These are phyloP conservation scores for Sebastes itinus DNA, from an alignment of 2,797 vertebrate genomes.

Conservation along the genomic window DNA sequence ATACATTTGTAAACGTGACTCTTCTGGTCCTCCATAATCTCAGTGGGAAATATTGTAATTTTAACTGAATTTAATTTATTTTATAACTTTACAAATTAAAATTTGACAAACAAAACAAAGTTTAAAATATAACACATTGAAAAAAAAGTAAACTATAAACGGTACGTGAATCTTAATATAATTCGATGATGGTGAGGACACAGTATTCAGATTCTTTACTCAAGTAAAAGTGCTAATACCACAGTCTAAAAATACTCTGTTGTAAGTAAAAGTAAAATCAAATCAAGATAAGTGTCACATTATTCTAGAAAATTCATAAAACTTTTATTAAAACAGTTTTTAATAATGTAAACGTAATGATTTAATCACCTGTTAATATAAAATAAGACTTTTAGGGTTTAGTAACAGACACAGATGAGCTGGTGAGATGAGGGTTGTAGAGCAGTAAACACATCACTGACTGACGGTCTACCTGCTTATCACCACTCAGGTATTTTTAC, in stretches of 20 bases:
- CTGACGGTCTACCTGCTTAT: not conserved
- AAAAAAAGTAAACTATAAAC: not conserved
- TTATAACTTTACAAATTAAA: not conserved
- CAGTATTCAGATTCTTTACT: not conserved
- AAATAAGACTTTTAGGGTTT: not conserved
- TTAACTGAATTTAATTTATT: not conserved
- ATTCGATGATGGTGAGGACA: not conserved
- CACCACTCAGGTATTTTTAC: constrained; percentile 34
- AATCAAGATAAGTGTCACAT: not conserved
- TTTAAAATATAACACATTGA: not conserved
- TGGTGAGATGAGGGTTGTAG: not conserved
- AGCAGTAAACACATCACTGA: not conserved
- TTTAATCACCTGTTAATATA: not conserved
- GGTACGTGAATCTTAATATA: not conserved
- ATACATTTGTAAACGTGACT: no score
- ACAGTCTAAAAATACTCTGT: no score
- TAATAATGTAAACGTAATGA: not conserved
- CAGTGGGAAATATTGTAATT: not conserved
- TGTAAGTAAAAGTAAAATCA: not conserved
- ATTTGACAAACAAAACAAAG: not conserved
- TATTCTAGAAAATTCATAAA: not conserved
- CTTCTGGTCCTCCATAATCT: no score
- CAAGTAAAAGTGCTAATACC: no score
- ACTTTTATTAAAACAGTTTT: not conserved
- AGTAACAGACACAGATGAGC: not conserved